Conservation (phyloP, 2,113 vertebrate genomes). For the Gobiocypris rarus region DNA sequence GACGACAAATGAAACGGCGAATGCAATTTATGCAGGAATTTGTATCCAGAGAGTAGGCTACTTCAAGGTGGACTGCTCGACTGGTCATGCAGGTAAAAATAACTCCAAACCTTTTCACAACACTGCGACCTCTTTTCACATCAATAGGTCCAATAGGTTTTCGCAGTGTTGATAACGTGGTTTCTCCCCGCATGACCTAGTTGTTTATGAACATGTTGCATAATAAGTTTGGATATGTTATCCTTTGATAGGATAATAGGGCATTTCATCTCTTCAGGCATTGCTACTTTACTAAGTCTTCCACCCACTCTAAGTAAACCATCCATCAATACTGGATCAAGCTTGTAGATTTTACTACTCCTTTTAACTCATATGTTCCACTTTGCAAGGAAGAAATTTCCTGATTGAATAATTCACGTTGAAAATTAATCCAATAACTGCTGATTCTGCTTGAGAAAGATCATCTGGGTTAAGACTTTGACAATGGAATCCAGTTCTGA, state of each 20-base stretch:
- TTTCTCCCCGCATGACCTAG: neutral
- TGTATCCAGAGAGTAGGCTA: neutral
- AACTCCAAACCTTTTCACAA: constrained; percentile 17
- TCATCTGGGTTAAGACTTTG: constrained; percentile 2
- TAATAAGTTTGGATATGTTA: constrained; percentile 20
- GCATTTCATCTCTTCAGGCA: neutral
- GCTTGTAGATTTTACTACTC: constrained; percentile 9
- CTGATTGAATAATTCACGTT: neutral
- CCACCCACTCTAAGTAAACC: neutral
- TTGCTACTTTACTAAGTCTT: constrained; percentile 5
- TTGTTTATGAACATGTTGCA: constrained; percentile 23
- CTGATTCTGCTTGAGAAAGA: neutral
- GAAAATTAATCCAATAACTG: constrained; percentile 15
- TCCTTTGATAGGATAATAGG: neutral
- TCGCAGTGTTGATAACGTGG: neutral
- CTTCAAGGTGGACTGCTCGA: constrained; percentile 15
- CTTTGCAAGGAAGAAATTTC: neutral
- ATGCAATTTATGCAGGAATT: constrained; percentile 13
- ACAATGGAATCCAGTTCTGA: neutral
- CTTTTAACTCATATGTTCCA: neutral
- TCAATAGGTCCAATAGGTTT: constrained; percentile 8
- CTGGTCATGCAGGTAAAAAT: constrained; percentile 35
- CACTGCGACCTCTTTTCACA: neutral
- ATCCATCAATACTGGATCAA: constrained; percentile 14
- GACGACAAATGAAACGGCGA: neutral